phyloP scores from a whole-genome alignment of 2,113 vertebrate species.

The Stomatorhinus ivindoensis region DNA sequence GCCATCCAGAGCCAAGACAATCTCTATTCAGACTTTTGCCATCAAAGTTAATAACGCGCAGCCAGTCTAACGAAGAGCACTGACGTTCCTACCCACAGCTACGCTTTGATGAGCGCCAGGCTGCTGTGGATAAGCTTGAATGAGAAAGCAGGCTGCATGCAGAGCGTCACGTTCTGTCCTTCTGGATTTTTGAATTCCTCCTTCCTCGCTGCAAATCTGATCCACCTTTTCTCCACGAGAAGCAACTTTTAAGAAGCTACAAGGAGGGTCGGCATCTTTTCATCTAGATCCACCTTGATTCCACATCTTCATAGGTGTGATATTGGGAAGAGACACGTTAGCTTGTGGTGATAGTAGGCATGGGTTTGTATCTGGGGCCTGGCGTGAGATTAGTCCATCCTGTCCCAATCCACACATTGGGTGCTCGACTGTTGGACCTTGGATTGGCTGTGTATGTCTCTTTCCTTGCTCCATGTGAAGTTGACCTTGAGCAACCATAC shows the following conservation, averaged over 20 bases:
- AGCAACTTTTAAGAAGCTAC: neutral
- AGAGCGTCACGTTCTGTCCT: neutral
- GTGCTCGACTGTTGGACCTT: neutral
- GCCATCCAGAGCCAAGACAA: neutral
- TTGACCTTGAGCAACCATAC: neutral
- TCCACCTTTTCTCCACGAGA: neutral
- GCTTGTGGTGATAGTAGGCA: neutral
- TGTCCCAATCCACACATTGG: neutral
- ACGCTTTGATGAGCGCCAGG: neutral
- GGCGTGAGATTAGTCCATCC: neutral
- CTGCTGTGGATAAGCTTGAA: neutral
- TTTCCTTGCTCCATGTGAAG: neutral
- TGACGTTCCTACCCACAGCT: neutral
- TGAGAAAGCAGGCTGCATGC: neutral
- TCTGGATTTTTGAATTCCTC: neutral
- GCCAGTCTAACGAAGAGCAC: neutral
- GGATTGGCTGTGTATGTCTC: neutral
- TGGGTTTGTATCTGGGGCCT: neutral
- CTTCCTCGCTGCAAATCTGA: neutral
- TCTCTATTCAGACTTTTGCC: neutral
- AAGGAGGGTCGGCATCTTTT: neutral
- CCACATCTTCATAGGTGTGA: neutral
- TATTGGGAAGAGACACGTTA: neutral
- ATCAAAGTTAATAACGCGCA: neutral
- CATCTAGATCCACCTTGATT: constrained; percentile 5